These are phyloP conservation scores for Geophilus truncorum DNA, from an alignment of 2,888 invertebrate species.

Conservation along the genomic window DNA sequence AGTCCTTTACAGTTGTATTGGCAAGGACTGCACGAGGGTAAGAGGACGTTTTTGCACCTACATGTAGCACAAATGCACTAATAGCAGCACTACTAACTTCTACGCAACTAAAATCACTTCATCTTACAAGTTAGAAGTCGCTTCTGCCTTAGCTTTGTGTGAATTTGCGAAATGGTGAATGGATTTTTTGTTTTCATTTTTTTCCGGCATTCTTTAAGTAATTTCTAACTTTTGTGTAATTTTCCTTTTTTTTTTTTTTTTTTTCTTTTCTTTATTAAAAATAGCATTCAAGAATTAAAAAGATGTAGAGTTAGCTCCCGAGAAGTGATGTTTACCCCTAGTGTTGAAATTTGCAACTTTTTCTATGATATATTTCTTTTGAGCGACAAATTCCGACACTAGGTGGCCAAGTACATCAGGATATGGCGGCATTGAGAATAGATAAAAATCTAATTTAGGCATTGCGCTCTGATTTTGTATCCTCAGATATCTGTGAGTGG, in stretches of 20 bases:
- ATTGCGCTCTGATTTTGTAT: not conserved
- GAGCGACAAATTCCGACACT: too few relatives aligned
- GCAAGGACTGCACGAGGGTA: slow-evolving; percentile 27
- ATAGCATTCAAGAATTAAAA: too few relatives aligned
- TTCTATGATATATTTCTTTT: too few relatives aligned
- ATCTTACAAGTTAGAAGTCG: not conserved
- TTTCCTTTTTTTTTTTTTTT: not conserved
- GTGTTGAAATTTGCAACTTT: too few relatives aligned
- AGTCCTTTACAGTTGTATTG: slow-evolving; percentile 33
- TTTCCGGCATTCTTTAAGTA: slow-evolving; percentile 10
- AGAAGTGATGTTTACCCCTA: too few relatives aligned
- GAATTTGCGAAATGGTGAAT: not conserved
- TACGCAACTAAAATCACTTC: not conserved
- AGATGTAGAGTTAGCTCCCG: too few relatives aligned
- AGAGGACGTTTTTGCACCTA: not conserved
- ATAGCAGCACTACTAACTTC: not conserved
- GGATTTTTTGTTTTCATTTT: not conserved
- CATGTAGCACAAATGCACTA: not conserved
- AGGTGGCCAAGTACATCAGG: too few relatives aligned
- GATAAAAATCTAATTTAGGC: too few relatives aligned
- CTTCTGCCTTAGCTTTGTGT: not conserved
- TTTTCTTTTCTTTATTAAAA: too few relatives aligned
- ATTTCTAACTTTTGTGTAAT: not conserved
- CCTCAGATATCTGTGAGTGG: not conserved
- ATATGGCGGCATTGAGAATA: too few relatives aligned